These are phyloP conservation scores for Argyresthia goedartella DNA, from an alignment of 2,888 invertebrate genomes.

Conservation along the genomic window DNA sequence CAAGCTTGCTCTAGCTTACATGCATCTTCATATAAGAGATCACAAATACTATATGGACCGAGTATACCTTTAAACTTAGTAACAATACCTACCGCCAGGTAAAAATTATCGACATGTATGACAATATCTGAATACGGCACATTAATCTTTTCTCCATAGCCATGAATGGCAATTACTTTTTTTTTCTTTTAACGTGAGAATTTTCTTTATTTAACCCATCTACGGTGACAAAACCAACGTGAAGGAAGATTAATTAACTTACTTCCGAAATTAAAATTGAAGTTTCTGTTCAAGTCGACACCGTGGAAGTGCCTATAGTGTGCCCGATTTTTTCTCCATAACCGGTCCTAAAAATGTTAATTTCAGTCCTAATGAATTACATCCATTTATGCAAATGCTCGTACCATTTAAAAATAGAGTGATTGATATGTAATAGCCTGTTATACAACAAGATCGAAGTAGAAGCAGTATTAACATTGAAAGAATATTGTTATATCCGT, in stretches of 20 bases:
- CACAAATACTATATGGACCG: no score
- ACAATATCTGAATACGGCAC: slow-evolving; percentile 67
- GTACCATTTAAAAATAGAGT: background rate
- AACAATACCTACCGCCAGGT: background rate
- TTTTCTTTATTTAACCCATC: background rate
- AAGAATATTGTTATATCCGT: background rate
- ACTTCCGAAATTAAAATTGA: slow-evolving; percentile 68
- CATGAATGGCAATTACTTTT: slow-evolving; percentile 56
- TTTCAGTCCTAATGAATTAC: background rate
- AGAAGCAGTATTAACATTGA: background rate
- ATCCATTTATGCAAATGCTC: background rate
- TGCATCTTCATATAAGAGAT: no score
- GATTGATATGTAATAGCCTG: background rate
- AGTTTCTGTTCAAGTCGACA: slow-evolving; percentile 76
- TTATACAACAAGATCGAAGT: background rate
- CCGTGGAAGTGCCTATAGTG: slow-evolving; percentile 40
- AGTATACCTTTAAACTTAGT: no score
- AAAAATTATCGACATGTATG: slow-evolving; percentile 54
- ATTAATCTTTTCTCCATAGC: slow-evolving; percentile 73
- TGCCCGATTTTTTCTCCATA: slow-evolving; percentile 75
- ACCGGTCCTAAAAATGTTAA: slow-evolving; percentile 53
- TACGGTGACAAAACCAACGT: background rate
- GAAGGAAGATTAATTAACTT: slow-evolving; percentile 15
- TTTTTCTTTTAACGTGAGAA: background rate
- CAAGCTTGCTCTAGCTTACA: no score